Evolutionary conservation across 2,888 invertebrate species (phyloP).

Genomic region (Acrocyrtus sp.): DNA sequence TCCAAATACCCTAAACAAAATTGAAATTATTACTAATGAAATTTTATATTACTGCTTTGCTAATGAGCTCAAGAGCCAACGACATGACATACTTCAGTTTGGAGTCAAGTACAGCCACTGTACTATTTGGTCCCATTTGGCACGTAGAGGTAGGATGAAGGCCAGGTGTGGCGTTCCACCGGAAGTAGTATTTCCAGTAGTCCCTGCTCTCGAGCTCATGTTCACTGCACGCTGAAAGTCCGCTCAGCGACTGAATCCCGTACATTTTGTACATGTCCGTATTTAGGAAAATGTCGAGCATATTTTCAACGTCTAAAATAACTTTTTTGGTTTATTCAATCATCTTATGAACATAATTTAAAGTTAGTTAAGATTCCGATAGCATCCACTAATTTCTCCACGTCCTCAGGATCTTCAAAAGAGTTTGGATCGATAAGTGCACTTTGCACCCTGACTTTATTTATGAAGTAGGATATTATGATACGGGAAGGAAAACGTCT

Average conservation of each 20-base stretch:
- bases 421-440: slow-evolving; percentile 46
- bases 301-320: too few species aligned
- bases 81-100: slow-evolving; percentile 32
- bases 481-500: too few species aligned
- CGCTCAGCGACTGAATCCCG: slow-evolving; percentile 19
- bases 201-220: slow-evolving; percentile 30
- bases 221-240: slow-evolving; percentile 3
- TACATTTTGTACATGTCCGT: slow-evolving; percentile 11
- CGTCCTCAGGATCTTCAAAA: slow-evolving; percentile 34
- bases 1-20: slow-evolving; percentile 31
- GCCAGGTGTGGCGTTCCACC: slow-evolving; percentile 4
- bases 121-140: slow-evolving; percentile 48
- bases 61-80: neutral
- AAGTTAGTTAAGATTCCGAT: slow-evolving; percentile 28
- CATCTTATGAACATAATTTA: too few species aligned
- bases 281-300: slow-evolving; percentile 40
- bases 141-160: slow-evolving; percentile 48
- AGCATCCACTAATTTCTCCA: slow-evolving; percentile 41
- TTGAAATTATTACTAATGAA: neutral
- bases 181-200: slow-evolving; percentile 41
- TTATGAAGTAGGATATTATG: too few species aligned
- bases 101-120: slow-evolving; percentile 47
- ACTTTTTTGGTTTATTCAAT: too few species aligned
- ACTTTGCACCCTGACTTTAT: too few species aligned
- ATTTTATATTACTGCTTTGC: too few species aligned